Evolutionary conservation across 2,113 vertebrate species (phyloP), one percentile per base, ranked within the genome.

Genomic region (Paramisgurnus dabryanus): DNA sequence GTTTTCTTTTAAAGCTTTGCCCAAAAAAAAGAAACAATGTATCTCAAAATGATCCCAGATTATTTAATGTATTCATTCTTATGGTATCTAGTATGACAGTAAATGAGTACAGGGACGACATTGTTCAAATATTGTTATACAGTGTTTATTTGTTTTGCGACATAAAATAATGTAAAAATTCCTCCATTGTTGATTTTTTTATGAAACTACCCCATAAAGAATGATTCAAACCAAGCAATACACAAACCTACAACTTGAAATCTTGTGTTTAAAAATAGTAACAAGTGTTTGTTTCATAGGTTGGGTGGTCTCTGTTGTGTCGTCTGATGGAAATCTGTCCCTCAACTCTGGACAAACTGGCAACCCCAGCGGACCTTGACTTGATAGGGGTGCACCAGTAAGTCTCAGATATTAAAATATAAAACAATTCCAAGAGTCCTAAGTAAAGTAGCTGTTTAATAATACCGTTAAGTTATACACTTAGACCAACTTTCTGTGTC

Each of bases 241-340:
- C 3, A 22, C 3, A 11, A 72, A 53, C 17, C 27, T 72, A 2
- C n/a, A n/a, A 41, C n/a, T 0, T n/a, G 13, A 1, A 47, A 34
- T 57, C 3, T 18, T 6, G 69, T 41, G 5, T 40, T 43, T 43
- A 15, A 10, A 50, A 55, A 22, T 11, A 5, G 12, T 50, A 9
- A 11, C 22, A 1, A 12, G 6, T 49, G 17, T 58, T 58, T 6
- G 34, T 5, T 3, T 58, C 70, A 10, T 84, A 99, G 98, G 91
- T 93, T 72, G 95, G 96, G 65, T 98, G 96, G 96, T 95, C 95
- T 0, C 86, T 99, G 82, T 86, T 98, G 12, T 98, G 96, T 87
- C 95, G 93, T 84, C 91, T 99, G 88, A 94, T 98, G 83, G 95
- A 97, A 89, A 92, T 98, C 77, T 96, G 95, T 78, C 97, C 98